A percentile compares a stretch with the other conserved stretches of the same genome.
These are phyloP conservation scores for Panagrolaimus sp. DNA, from an alignment of 1,140 invertebrate genomes.

Conservation along the genomic window DNA sequence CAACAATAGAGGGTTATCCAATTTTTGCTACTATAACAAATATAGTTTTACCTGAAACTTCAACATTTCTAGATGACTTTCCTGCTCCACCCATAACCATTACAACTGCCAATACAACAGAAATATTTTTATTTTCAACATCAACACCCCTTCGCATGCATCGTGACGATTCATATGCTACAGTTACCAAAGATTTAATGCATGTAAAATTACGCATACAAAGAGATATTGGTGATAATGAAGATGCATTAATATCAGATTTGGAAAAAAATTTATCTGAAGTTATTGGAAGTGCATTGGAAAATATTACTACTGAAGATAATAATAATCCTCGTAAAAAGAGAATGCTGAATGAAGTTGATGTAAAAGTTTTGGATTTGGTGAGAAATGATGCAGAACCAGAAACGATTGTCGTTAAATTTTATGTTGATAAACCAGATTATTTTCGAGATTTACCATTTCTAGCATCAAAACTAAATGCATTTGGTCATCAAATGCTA, in stretches of 20 bases:
- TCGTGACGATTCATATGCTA: neutral
- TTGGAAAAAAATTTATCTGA: neutral
- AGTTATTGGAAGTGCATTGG: neutral
- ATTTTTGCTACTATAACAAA: conserved; percentile 10
- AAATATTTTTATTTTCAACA: neutral
- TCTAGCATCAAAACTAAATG: conserved; percentile 8
- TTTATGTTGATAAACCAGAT: conserved; percentile 1
- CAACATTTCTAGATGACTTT: conserved; percentile 11
- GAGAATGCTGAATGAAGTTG: neutral
- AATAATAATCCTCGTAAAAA: neutral
- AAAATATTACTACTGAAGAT: neutral
- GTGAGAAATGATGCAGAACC: neutral
- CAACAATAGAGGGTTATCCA: conserved; percentile 13
- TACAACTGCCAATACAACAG: neutral
- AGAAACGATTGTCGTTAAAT: neutral
- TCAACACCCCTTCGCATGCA: conserved; percentile 2
- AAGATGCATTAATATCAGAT: no score
- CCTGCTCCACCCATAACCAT: neutral
- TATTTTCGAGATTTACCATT: conserved; percentile 6
- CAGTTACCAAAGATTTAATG: neutral
- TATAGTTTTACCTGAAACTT: neutral
- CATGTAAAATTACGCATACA: neutral
- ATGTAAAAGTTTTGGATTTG: neutral
- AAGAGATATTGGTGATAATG: neutral
- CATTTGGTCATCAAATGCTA: neutral